Conservation (phyloP, 2,113 vertebrate species). For the Suricata suricatta region DNA sequence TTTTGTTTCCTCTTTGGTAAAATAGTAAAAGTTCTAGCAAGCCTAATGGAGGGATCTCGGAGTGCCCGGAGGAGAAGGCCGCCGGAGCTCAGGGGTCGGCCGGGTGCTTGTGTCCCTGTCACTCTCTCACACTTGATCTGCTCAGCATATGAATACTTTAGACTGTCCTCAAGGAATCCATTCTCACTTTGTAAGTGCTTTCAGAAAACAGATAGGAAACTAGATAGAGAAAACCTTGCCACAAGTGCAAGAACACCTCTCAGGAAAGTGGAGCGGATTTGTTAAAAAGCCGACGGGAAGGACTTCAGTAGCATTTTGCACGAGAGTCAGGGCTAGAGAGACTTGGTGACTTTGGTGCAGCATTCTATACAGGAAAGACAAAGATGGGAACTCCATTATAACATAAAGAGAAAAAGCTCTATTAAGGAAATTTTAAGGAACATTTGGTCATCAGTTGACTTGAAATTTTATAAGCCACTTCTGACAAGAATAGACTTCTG, state of each 20-base stretch:
- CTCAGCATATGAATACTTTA: slow-evolving; percentile 6
- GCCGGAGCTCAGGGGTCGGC: neutral
- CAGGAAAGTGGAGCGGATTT: slow-evolving; percentile 58
- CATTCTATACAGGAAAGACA: neutral
- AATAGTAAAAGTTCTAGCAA: neutral
- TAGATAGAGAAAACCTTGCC: slow-evolving; percentile 75
- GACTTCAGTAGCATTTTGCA: neutral
- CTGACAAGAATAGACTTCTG: slow-evolving; percentile 14
- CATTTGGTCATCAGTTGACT: neutral
- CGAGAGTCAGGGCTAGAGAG: neutral
- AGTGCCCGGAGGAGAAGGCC: neutral
- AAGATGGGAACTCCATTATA: neutral
- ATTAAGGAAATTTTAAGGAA: neutral
- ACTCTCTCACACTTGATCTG: neutral
- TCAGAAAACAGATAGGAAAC: slow-evolving; percentile 77
- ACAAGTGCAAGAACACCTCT: slow-evolving; percentile 61
- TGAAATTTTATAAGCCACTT: neutral
- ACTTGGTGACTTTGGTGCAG: slow-evolving; percentile 5
- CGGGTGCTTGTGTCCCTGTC: neutral
- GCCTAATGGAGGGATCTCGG: neutral
- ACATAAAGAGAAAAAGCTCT: neutral
- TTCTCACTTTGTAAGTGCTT: neutral
- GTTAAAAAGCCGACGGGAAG: slow-evolving; percentile 19
- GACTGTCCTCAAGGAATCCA: neutral
- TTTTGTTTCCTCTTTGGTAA: slow-evolving; percentile 12